A percentile compares a stretch with the other conserved stretches of the same genome.
phyloP scores from a whole-genome alignment of 2,113 vertebrate species.

The Phyllopteryx taeniolatus region DNA sequence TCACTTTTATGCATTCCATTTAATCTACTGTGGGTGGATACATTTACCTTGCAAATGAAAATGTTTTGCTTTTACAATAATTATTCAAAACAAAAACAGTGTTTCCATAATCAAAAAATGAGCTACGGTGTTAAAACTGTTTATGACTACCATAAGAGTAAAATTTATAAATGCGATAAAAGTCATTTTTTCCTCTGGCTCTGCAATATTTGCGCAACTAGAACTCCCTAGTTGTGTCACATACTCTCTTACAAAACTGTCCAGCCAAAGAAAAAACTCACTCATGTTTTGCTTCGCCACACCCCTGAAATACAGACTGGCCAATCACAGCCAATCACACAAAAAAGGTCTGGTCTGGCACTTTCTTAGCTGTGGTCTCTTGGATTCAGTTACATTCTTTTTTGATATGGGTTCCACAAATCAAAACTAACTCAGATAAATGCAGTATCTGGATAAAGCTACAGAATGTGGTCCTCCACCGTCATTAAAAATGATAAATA shows the following conservation, averaged over 20 bases:
- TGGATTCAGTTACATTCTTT: background rate
- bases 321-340: background rate
- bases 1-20: slow-evolving; percentile 7
- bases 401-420: no score
- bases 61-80: background rate
- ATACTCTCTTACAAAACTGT: background rate
- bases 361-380: background rate
- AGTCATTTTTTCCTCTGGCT: background rate
- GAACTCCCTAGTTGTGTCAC: background rate
- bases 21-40: background rate
- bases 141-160: background rate
- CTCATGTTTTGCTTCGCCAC: background rate
- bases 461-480: no score
- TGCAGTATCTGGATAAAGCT: no score
- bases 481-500: no score
- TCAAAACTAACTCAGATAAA: no score
- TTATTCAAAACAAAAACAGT: background rate
- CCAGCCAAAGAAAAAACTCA: background rate
- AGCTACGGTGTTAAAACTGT: background rate
- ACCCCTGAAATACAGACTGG: background rate
- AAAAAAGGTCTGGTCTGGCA: background rate
- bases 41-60: slow-evolving; percentile 7
- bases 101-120: background rate
- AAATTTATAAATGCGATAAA: background rate
- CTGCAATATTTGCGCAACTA: background rate